Percentiles rank a stretch among this genome's conserved stretches.
Evolutionary conservation across 2,888 invertebrate species (phyloP).

Genomic region (Ptychoptera albimana): DNA sequence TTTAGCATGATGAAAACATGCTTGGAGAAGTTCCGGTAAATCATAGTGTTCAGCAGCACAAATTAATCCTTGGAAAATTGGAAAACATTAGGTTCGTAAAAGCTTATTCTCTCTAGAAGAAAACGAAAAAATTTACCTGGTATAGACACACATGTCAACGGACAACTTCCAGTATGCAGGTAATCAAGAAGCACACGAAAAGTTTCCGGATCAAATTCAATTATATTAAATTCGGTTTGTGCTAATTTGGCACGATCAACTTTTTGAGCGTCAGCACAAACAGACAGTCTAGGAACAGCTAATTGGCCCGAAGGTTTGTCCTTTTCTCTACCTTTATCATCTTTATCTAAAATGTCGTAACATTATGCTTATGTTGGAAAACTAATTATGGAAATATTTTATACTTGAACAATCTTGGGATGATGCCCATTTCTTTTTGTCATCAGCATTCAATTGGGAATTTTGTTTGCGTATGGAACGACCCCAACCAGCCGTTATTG

Average conservation of each 20-base stretch:
- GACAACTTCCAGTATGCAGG: conserved; percentile 83
- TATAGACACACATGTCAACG: conserved; percentile 79
- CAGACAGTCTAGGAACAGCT: conserved; percentile 74
- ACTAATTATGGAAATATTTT: conserved; percentile 18
- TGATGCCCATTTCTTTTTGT: conserved; percentile 83
- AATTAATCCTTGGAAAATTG: conserved; percentile 38
- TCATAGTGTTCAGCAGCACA: conserved; percentile 93
- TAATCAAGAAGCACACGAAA: conserved; percentile 83
- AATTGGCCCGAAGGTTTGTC: conserved; percentile 60
- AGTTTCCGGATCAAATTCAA: conserved; percentile 88
- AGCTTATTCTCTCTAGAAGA: background rate
- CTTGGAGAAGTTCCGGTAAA: conserved; percentile 78
- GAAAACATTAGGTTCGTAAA: background rate
- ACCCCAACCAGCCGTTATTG: conserved; percentile 83
- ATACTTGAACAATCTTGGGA: conserved; percentile 86
- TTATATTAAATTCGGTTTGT: conserved; percentile 89
- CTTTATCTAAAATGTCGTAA: conserved; percentile 44
- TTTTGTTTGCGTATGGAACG: conserved; percentile 72
- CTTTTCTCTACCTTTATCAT: conserved; percentile 63
- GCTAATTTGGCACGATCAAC: conserved; percentile 82
- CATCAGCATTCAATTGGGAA: conserved; percentile 65
- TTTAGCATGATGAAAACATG: conserved; percentile 90
- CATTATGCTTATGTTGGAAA: background rate
- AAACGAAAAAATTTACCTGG: conserved; percentile 41
- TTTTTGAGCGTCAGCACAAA: conserved; percentile 88